These are phyloP conservation scores for Tadarida brasiliensis DNA, from an alignment of 2,797 vertebrate species.

Conservation along the genomic window DNA sequence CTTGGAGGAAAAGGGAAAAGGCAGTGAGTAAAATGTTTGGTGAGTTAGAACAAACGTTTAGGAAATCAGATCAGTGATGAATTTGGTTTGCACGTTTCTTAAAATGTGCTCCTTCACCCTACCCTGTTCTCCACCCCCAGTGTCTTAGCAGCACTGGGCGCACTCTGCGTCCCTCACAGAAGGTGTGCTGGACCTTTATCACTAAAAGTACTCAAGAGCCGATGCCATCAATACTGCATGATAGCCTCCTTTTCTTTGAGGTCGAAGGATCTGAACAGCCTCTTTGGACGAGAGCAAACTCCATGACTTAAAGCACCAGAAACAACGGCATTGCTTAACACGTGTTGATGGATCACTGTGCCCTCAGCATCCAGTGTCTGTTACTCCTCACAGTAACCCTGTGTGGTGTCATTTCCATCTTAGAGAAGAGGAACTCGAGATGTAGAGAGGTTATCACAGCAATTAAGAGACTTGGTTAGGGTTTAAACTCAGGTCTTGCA, in stretches of 20 bases:
- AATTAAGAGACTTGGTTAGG: neutral
- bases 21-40: conserved; percentile 84
- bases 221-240: neutral
- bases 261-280: neutral
- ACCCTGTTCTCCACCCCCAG: neutral
- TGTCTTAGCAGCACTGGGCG: neutral
- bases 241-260: neutral
- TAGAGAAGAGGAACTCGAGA: neutral
- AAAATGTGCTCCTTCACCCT: neutral
- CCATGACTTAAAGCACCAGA: neutral
- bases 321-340: neutral
- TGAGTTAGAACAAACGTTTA: conserved; percentile 81
- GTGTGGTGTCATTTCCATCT: neutral
- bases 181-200: neutral
- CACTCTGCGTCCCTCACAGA: neutral
- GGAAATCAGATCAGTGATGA: conserved; percentile 67
- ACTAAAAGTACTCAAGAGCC: neutral
- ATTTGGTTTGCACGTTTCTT: neutral
- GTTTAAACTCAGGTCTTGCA: neutral
- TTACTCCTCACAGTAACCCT: neutral
- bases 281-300: neutral
- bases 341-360: rapidly evolving
- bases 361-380: neutral
- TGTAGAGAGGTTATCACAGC: neutral
- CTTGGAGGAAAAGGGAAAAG: conserved; percentile 81